phyloP scores from a whole-genome alignment of 2,888 invertebrate species.

The Heliconius aoede region DNA sequence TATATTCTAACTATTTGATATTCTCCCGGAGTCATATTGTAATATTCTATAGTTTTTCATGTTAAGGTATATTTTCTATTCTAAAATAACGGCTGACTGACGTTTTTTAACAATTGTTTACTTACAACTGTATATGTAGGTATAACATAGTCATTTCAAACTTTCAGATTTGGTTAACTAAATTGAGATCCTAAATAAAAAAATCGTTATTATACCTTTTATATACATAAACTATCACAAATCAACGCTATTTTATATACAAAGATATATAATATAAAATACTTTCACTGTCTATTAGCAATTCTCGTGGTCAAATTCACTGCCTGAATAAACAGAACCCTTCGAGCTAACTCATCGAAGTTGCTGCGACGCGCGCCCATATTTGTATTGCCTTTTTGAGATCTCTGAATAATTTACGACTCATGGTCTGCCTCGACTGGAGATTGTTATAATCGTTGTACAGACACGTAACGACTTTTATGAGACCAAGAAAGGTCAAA shows the following conservation, averaged over 20 bases:
- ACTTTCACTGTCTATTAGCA: conserved; percentile 8
- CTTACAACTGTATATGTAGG: too few species aligned
- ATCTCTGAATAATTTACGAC: conserved; percentile 29
- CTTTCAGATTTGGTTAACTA: too few species aligned
- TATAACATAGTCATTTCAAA: too few species aligned
- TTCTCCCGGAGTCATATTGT: background rate
- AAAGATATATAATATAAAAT: background rate
- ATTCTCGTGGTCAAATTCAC: conserved; percentile 9
- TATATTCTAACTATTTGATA: background rate
- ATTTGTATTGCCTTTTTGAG: conserved; percentile 27
- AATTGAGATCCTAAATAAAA: too few species aligned
- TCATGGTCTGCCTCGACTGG: conserved; percentile 12
- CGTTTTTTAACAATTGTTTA: too few species aligned
- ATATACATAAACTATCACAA: too few species aligned
- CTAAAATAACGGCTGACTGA: too few species aligned
- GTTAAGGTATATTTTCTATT: too few species aligned
- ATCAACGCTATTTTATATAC: background rate
- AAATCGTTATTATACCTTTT: too few species aligned
- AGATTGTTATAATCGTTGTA: conserved; percentile 18
- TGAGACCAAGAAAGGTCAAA: background rate
- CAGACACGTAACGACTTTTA: conserved; percentile 21
- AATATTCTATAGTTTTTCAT: background rate
- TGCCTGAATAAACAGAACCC: conserved; percentile 28
- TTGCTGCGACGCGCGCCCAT: conserved; percentile 27
- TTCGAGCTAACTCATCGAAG: conserved; percentile 30